Percentiles rank a stretch among this genome's conserved stretches.
phyloP scores from a whole-genome alignment of 2,113 vertebrate species.

The Scytalopus superciliaris region DNA sequence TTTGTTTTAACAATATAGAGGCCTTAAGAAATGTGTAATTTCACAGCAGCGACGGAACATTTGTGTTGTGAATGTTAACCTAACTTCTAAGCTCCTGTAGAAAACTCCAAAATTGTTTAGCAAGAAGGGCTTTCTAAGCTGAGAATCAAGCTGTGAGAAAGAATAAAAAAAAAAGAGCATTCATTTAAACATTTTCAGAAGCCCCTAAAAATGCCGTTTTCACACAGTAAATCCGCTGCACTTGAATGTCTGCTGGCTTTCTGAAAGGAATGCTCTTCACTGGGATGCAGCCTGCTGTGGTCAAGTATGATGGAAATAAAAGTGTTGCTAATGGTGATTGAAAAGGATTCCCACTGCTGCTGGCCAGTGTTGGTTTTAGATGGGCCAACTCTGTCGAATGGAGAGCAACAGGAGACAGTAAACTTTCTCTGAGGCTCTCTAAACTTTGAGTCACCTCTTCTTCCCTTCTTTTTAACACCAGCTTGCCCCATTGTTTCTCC shows the following conservation, averaged over 20 bases:
- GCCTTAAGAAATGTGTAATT: conserved; percentile 24
- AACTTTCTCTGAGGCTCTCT: conserved; percentile 67
- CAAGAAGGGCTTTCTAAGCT: conserved; percentile 54
- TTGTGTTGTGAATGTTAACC: background rate
- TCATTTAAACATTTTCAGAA: conserved; percentile 82
- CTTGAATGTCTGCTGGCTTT: conserved; percentile 76
- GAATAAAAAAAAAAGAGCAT: conserved; percentile 79
- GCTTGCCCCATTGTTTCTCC: background rate
- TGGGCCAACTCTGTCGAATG: conserved; percentile 62
- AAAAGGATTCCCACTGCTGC: conserved; percentile 77
- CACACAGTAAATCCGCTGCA: conserved; percentile 80
- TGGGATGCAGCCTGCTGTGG: conserved; percentile 69
- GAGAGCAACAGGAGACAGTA: conserved; percentile 75
- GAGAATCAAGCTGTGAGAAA: conserved; percentile 79
- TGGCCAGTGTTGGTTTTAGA: conserved; percentile 70
- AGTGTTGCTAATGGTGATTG: conserved; percentile 79
- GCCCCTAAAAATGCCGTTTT: conserved; percentile 83
- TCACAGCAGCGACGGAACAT: conserved; percentile 14
- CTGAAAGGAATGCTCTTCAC: conserved; percentile 74
- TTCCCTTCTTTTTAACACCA: conserved; percentile 45
- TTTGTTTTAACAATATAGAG: background rate
- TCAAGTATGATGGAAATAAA: conserved; percentile 76
- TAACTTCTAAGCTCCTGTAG: conserved; percentile 30
- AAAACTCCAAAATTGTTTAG: conserved; percentile 50
- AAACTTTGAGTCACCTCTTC: conserved; percentile 70